phyloP scores from a whole-genome alignment of 2,113 vertebrate genomes.

The Trematocara macrostoma region DNA sequence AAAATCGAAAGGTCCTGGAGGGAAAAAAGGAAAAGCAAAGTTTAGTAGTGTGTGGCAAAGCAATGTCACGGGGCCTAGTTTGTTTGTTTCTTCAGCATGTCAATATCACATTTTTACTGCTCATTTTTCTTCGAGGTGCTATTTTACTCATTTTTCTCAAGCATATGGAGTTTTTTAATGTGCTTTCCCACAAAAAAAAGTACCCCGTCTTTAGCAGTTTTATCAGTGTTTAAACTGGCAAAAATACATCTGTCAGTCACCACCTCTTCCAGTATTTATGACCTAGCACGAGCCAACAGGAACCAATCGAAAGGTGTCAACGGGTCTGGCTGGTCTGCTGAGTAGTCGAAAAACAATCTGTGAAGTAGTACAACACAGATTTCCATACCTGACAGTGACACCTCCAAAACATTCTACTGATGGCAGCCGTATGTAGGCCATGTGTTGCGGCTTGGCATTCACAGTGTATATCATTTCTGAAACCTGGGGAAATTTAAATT shows the following conservation, averaged over 20 bases:
- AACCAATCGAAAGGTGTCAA: constrained; percentile 43
- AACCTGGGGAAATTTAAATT: background rate
- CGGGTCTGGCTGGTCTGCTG: constrained; percentile 32
- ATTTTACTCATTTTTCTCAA: background rate
- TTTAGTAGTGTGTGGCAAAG: background rate
- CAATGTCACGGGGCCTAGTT: background rate
- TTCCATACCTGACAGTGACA: background rate
- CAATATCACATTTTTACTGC: background rate
- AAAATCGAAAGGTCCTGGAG: background rate
- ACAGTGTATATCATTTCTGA: background rate
- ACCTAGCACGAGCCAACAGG: constrained; percentile 12
- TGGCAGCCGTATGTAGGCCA: background rate
- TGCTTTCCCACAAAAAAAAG: background rate
- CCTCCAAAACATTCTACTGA: background rate
- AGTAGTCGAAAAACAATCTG: background rate
- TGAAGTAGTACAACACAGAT: background rate
- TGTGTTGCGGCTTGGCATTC: background rate
- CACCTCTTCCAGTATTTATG: constrained; percentile 25
- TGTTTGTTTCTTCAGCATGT: background rate
- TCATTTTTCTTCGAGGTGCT: background rate
- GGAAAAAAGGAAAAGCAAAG: background rate
- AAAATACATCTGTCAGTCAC: constrained; percentile 23
- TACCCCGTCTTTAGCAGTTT: background rate
- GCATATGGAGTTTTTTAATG: background rate
- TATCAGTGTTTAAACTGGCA: background rate